These are phyloP conservation scores for Leptinotarsa juncta DNA, from an alignment of 2,888 invertebrate species.

Conservation along the genomic window DNA sequence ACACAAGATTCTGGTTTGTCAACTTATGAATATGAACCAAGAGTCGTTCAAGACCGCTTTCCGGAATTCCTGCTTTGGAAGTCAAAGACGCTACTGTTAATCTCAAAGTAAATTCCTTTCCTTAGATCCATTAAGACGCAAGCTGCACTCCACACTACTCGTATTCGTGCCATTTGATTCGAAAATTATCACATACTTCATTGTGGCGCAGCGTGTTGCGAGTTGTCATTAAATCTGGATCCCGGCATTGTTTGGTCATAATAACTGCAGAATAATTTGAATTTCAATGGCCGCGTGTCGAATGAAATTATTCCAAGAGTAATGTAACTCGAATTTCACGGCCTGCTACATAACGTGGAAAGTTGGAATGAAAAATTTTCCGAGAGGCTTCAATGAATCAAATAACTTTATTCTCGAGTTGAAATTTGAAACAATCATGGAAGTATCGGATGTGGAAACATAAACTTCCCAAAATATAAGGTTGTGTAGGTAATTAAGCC, in stretches of 20 bases:
- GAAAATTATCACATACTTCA: constrained; percentile 61
- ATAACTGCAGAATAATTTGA: constrained; percentile 59
- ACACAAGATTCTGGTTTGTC: constrained; percentile 5
- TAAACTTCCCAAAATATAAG: too few species aligned
- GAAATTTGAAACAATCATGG: neutral
- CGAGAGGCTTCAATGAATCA: neutral
- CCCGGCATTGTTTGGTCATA: constrained; percentile 60
- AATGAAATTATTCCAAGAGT: constrained; percentile 49
- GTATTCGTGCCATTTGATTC: constrained; percentile 35
- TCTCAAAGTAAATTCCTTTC: constrained; percentile 20
- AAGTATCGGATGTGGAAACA: too few species aligned
- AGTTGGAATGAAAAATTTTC: neutral
- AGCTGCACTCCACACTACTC: constrained; percentile 27
- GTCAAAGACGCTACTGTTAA: constrained; percentile 6
- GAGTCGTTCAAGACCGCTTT: neutral
- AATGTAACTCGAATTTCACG: constrained; percentile 19
- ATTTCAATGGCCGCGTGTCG: constrained; percentile 48
- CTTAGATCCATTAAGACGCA: constrained; percentile 7
- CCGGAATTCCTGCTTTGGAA: neutral
- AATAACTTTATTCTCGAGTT: neutral
- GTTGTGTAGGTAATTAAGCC: too few species aligned
- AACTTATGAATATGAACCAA: constrained; percentile 7
- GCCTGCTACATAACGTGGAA: neutral
- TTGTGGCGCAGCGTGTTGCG: constrained; percentile 58
- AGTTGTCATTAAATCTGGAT: constrained; percentile 60